Conservation (phyloP, 2,797 vertebrate species). For the Tenualosa thibaudeaui region DNA sequence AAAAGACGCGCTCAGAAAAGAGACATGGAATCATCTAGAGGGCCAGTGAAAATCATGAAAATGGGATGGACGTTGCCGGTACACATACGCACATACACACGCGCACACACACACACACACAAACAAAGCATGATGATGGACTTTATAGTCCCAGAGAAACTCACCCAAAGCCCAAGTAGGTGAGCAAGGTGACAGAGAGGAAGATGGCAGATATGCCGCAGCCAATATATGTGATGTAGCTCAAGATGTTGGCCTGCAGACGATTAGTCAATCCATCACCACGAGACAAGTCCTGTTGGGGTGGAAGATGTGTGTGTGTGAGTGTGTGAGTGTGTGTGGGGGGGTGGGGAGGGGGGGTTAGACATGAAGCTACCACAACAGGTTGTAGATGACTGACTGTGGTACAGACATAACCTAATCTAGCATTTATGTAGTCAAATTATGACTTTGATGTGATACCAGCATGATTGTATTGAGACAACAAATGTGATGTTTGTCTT, state of each 20-base stretch:
- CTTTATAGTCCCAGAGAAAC: slow-evolving; percentile 52
- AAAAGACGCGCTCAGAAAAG: too few species aligned
- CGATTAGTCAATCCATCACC: slow-evolving; percentile 57
- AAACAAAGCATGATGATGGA: not conserved
- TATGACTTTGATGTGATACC: too few species aligned
- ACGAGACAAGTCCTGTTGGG: slow-evolving; percentile 76
- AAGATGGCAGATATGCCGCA: slow-evolving; percentile 95
- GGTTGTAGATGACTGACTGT: too few species aligned
- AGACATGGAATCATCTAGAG: too few species aligned
- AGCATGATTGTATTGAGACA: too few species aligned
- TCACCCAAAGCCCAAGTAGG: slow-evolving; percentile 93
- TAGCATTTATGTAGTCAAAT: too few species aligned
- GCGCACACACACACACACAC: slow-evolving; percentile 5
- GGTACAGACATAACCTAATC: too few species aligned
- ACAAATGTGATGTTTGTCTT: too few species aligned
- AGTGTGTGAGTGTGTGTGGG: slow-evolving; percentile 46
- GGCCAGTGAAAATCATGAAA: too few species aligned
- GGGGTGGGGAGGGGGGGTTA: too few species aligned
- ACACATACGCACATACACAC: not conserved
- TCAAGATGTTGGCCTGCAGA: slow-evolving; percentile 79
- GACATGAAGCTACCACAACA: too few species aligned
- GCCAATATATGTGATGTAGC: slow-evolving; percentile 93
- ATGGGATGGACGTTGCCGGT: slow-evolving; percentile 66
- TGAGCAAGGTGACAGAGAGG: slow-evolving; percentile 90
- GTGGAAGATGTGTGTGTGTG: not conserved